Base-by-base conservation (phyloP, 2,113 vertebrate species). In the Charadrius vociferus region DNA sequence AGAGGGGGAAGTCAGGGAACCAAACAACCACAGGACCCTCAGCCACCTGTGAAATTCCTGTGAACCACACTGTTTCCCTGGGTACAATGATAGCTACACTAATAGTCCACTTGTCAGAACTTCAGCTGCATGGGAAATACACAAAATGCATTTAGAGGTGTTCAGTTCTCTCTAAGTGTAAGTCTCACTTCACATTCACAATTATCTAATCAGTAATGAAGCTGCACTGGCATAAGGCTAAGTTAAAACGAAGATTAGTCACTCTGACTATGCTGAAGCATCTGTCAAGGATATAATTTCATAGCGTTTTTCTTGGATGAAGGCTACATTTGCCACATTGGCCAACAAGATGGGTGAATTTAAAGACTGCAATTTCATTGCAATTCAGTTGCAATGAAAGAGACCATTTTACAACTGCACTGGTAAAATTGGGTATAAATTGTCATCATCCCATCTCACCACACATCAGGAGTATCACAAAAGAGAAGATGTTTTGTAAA, bases 201-300 rank as follows among this genome's bases (percentile, higher is more conserved):
- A 87, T 84, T 87, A 71, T 39, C 56, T 92, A 70, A 92, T 92
- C 47, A 84, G 80, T 75, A 92, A 77, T 26, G 49, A 74, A 91
- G 23, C 43, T 79, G 24, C 27, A 52, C 0, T 61, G 55, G 47
- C 27, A 45, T 71, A 84, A 80, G 36, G 34, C 77, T 83, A 84
- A 78, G 45, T 63, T 79, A 84, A 95, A 94, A 88, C 2, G n/a
- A 90, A 63, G 77, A 78, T 93, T 81, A 86, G 52, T 88, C 88
- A 83, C 32, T 80, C 87, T 52, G 72, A 93, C 63, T 93, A 63
- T 50, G 37, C 52, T 67, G 36, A 83, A 81, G 82, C 85, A 86
- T 86, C 71, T 95, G 86, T 73, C 73, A 90, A 86, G 43, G 70
- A 81, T 41, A 74, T 78, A 70, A 90, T 86, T 95, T 82, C 58